phyloP scores from a whole-genome alignment of 2,888 invertebrate species.

The Phragmatobia fuliginosa region DNA sequence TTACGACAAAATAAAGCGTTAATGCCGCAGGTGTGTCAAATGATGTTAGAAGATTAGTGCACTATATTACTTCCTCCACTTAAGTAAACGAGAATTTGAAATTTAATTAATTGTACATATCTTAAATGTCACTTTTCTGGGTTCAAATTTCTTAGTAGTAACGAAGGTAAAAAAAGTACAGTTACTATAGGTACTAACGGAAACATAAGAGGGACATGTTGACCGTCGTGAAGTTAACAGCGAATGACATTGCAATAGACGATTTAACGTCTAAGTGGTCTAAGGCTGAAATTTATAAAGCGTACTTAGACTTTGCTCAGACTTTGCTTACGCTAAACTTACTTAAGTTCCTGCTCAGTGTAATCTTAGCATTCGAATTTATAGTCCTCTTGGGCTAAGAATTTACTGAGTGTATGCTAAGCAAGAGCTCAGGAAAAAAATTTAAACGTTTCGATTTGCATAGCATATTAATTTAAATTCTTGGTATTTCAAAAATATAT shows the following conservation, averaged over 20 bases:
- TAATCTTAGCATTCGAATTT: too few species aligned
- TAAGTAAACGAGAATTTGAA: not conserved
- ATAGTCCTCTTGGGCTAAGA: too few species aligned
- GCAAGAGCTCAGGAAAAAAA: too few species aligned
- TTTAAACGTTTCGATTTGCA: too few species aligned
- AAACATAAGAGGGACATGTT: not conserved
- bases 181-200: not conserved
- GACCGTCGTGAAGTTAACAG: not conserved
- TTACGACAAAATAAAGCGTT: slow-evolving; percentile 3
- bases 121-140: not conserved
- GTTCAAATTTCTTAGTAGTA: not conserved
- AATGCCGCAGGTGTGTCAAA: slow-evolving; percentile 1
- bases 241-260: not conserved
- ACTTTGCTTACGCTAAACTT: too few species aligned
- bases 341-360: too few species aligned
- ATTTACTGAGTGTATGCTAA: too few species aligned
- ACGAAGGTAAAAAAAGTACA: not conserved
- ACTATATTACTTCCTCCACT: not conserved
- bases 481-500: too few species aligned
- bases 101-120: not conserved
- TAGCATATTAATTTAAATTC: too few species aligned
- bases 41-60: not conserved
- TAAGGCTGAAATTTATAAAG: too few species aligned
- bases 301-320: too few species aligned
- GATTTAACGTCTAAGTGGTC: too few species aligned